Percentiles rank a stretch among this genome's conserved stretches.
Conservation (phyloP, 2,113 vertebrate genomes). For the Ophthalmolycus amberensis region DNA sequence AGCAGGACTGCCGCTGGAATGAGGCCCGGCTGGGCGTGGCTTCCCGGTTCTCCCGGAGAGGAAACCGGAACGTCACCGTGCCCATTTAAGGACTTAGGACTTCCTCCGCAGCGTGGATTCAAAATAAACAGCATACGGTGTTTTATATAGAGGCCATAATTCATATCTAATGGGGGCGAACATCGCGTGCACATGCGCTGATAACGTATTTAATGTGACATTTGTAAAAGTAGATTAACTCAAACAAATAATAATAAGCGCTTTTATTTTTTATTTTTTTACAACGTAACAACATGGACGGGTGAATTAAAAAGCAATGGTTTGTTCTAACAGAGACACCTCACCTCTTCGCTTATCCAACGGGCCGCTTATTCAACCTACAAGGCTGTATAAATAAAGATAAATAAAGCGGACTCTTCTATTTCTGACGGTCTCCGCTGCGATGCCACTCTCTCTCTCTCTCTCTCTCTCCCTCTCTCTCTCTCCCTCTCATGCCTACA, state of each 20-base stretch:
- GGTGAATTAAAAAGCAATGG: neutral
- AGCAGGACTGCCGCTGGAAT: conserved; percentile 65
- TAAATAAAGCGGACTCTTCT: conserved; percentile 3
- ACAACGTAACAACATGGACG: neutral
- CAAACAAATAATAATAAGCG: neutral
- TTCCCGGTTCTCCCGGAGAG: conserved; percentile 74
- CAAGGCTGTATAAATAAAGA: neutral
- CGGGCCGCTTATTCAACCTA: neutral
- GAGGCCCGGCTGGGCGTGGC: conserved; percentile 71
- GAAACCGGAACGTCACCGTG: conserved; percentile 75
- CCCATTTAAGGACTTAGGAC: conserved; percentile 79
- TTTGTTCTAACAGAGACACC: neutral
- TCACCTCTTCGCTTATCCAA: conserved; percentile 5
- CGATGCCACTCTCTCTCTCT: conserved; percentile 1
- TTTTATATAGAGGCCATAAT: neutral
- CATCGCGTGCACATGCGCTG: neutral
- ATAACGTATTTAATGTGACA: rapidly evolving
- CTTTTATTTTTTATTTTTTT: neutral
- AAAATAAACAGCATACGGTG: conserved; percentile 22
- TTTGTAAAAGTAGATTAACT: too few relatives aligned
- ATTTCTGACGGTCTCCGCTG: conserved; percentile 34
- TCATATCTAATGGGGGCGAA: neutral
- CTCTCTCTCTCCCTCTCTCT: neutral
- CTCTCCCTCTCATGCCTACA: conserved; percentile 70
- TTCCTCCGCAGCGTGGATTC: conserved; percentile 66